These are phyloP conservation scores for Euura lappo DNA, from an alignment of 1,140 invertebrate species.

Conservation along the genomic window DNA sequence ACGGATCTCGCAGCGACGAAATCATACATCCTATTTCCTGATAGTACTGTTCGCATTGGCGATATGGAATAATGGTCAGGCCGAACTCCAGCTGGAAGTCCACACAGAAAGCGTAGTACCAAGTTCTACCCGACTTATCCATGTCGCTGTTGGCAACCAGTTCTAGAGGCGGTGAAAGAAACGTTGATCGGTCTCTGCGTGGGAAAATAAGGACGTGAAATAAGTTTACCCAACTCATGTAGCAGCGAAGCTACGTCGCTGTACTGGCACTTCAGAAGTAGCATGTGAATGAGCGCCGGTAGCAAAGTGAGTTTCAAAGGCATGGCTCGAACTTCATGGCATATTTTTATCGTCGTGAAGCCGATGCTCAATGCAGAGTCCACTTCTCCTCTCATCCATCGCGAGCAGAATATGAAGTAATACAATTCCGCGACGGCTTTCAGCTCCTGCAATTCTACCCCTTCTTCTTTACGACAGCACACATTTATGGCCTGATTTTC, in stretches of 20 bases:
- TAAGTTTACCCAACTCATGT: conserved; percentile 49
- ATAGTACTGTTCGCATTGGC: conserved; percentile 52
- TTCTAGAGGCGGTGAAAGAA: conserved; percentile 12
- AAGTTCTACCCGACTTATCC: conserved; percentile 58
- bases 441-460: conserved; percentile 56
- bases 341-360: conserved; percentile 49
- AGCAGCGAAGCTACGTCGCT: conserved; percentile 49
- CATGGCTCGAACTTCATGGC: conserved; percentile 45
- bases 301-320: conserved; percentile 47
- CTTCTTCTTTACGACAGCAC: conserved; percentile 47
- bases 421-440: conserved; percentile 58
- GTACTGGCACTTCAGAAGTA: conserved; percentile 48
- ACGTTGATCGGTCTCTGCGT: conserved; percentile 5
- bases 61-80: conserved; percentile 45
- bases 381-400: conserved; percentile 53
- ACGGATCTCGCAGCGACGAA: conserved; percentile 43
- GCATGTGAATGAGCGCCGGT: conserved; percentile 50
- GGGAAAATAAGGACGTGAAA: neutral
- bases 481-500: conserved; percentile 51
- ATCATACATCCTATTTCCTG: conserved; percentile 48
- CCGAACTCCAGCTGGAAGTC: conserved; percentile 61
- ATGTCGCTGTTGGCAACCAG: conserved; percentile 47
- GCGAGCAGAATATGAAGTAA: conserved; percentile 55
- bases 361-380: conserved; percentile 51
- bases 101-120: conserved; percentile 60